These are phyloP conservation scores for Silvanus unidentatus DNA, from an alignment of 2,888 invertebrate species.

Conservation along the genomic window DNA sequence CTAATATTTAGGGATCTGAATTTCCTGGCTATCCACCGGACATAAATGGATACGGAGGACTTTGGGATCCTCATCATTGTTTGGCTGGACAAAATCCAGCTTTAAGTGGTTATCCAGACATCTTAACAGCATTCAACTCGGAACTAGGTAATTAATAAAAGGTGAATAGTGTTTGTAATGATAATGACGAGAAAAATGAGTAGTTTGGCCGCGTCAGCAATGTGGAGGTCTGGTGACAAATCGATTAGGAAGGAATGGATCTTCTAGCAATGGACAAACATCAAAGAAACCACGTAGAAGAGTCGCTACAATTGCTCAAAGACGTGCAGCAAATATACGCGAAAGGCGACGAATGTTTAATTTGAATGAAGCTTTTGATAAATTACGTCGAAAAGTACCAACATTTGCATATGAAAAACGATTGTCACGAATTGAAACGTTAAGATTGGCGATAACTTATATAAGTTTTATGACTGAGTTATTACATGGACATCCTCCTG, in stretches of 20 bases:
- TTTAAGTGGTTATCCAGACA: constrained; percentile 60
- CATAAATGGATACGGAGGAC: constrained; percentile 51
- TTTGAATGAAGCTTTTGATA: constrained; percentile 92
- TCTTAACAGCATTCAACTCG: constrained; percentile 61
- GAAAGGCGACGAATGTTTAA: constrained; percentile 93
- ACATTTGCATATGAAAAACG: constrained; percentile 97
- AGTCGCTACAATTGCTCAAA: constrained; percentile 84
- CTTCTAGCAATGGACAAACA: constrained; percentile 40
- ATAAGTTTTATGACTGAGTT: constrained; percentile 95
- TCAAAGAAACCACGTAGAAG: constrained; percentile 78
- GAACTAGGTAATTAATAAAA: constrained; percentile 52
- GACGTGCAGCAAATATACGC: constrained; percentile 87
- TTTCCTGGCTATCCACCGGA: constrained; percentile 37
- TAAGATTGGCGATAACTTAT: constrained; percentile 91
- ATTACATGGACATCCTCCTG: constrained; percentile 54
- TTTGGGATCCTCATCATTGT: constrained; percentile 54
- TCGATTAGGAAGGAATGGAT: constrained; percentile 33
- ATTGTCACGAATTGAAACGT: constrained; percentile 89
- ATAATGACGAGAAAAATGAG: too few species aligned
- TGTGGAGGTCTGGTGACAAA: constrained; percentile 48
- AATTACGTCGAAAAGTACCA: constrained; percentile 83
- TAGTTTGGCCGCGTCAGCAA: constrained; percentile 54
- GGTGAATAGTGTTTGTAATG: too few species aligned
- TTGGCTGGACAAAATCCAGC: constrained; percentile 56
- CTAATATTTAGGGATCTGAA: constrained; percentile 37